Evolutionary conservation across 1,140 invertebrate species (phyloP).

Genomic region (Theocolax elegans): DNA sequence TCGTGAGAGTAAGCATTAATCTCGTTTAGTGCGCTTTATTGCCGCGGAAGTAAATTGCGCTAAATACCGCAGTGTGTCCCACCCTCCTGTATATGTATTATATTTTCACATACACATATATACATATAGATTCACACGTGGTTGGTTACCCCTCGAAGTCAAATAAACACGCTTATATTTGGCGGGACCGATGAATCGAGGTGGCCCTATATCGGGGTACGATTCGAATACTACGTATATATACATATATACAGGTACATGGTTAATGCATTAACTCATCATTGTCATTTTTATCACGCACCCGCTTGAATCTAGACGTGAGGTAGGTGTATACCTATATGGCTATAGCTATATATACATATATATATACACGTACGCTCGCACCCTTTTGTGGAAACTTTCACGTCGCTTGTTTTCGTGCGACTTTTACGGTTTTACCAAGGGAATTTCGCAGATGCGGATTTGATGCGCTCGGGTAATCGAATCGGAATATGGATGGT

Average conservation of each 20-base stretch:
- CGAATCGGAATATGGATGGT: too few relatives aligned
- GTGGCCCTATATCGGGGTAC: not conserved
- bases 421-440: too few relatives aligned
- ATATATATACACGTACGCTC: not conserved
- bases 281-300: slow-evolving; percentile 68
- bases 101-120: too few relatives aligned
- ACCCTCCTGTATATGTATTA: not conserved
- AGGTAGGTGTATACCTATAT: too few relatives aligned
- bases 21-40: slow-evolving; percentile 61
- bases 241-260: too few relatives aligned
- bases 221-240: not conserved
- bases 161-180: not conserved
- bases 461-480: too few relatives aligned
- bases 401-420: too few relatives aligned
- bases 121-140: not conserved
- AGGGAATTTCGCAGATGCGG: too few relatives aligned
- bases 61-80: slow-evolving; percentile 53
- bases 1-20: slow-evolving; percentile 53
- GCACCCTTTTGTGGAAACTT: not conserved
- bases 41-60: slow-evolving; percentile 56
- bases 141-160: not conserved
- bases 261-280: slow-evolving; percentile 67
- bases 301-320: slow-evolving; percentile 49
- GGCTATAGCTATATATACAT: not conserved
- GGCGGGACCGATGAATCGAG: not conserved